Evolutionary conservation across 2,113 vertebrate species (phyloP), one percentile per base, ranked within the genome.

Genomic region (Archocentrus centrarchus): DNA sequence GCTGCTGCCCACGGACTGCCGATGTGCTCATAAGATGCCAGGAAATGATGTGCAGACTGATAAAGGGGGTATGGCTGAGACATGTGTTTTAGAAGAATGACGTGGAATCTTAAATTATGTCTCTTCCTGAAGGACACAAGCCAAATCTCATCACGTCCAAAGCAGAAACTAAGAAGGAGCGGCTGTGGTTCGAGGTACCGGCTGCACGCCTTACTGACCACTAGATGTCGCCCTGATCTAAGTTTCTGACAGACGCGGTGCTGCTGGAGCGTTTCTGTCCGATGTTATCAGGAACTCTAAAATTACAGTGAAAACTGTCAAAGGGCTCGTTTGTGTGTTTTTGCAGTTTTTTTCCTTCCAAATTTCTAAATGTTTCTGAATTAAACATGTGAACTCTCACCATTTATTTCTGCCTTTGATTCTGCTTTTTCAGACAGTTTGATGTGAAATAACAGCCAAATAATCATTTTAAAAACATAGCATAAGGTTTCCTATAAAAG

Each of bases 191-290:
- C 13, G 64, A 68, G 39, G 24, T 7, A 18, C 22, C 9, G 50
- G 41, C 66, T 50, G 41, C 27, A 50, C 8, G 14, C 41, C 6
- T 30, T 14, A 6, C 14, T 35, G 11, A n/a, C 53, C 83, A 18
- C 75, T 53, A 86, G 89, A 53, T 86, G 89, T 60, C 78, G 11
- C 30, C 39, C 14, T 59, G 6, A 32, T n/a, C 57, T 53, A 1
- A 66, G 17, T 8, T 17, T 14, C 20, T 68, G 47, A 1, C 22
- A 0, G 24, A 15, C 18, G 15, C 0, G 6, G 11, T 15, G 17
- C 11, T 1, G 3, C 2, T 24, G 63, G 24, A 24, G 24, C 47
- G 14, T 47, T 47, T 47, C 22, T 47, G 15, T 22, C 22, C 22
- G 22, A 22, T 22, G 22, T 22, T 22, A 55, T 57, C 6, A 79